Percentiles rank a stretch among this genome's conserved stretches.
phyloP scores from a whole-genome alignment of 1,140 invertebrate species.

The Arion vulgaris region DNA sequence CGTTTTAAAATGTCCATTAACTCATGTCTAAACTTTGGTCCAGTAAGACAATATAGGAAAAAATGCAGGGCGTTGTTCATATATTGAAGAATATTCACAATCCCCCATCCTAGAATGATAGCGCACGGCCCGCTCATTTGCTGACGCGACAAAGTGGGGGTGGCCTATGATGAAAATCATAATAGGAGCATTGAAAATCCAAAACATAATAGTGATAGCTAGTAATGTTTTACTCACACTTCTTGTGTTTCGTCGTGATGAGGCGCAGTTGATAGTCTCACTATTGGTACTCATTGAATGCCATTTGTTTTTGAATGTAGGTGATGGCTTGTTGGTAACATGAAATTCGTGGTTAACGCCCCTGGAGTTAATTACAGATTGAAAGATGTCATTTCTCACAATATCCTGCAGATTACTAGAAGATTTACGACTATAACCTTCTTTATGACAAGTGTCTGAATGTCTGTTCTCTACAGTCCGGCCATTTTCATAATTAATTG shows the following conservation, averaged over 20 bases:
- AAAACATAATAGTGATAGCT: slow-evolving; percentile 57
- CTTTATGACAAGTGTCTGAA: background rate
- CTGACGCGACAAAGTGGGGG: slow-evolving; percentile 42
- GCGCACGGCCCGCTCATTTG: slow-evolving; percentile 36
- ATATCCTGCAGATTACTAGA: background rate
- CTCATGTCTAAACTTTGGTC: slow-evolving; percentile 59
- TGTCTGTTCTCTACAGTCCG: too few relatives aligned
- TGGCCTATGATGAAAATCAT: slow-evolving; percentile 60
- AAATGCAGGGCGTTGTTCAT: slow-evolving; percentile 67
- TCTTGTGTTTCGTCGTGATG: slow-evolving; percentile 31
- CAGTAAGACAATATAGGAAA: slow-evolving; percentile 65
- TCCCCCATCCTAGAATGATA: slow-evolving; percentile 55
- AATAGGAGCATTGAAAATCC: slow-evolving; percentile 60
- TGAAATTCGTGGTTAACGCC: background rate
- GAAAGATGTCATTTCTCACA: background rate
- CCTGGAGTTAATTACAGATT: background rate
- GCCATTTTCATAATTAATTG: too few relatives aligned
- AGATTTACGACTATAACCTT: background rate
- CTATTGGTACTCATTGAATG: too few relatives aligned
- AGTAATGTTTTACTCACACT: slow-evolving; percentile 62
- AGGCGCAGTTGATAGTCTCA: background rate
- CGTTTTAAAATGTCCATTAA: slow-evolving; percentile 40
- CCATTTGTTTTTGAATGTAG: background rate
- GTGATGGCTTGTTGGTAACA: background rate
- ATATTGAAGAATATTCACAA: slow-evolving; percentile 66